These are phyloP conservation scores for Cataglyphis cursor DNA, from an alignment of 2,888 invertebrate species.

Conservation along the genomic window DNA sequence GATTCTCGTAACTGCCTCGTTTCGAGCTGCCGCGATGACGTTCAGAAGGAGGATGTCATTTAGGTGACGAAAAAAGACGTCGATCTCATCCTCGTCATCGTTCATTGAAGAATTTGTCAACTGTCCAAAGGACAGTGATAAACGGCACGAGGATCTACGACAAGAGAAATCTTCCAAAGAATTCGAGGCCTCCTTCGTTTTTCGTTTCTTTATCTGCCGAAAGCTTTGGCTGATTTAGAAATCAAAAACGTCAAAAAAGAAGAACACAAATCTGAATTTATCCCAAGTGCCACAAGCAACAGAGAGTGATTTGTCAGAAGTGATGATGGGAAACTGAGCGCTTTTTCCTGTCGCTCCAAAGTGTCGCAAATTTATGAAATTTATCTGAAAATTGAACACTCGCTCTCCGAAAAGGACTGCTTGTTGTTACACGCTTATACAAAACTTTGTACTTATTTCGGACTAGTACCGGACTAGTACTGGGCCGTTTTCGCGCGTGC, in stretches of 20 bases:
- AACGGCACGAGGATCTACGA: constrained; percentile 7
- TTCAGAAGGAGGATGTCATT: constrained; percentile 37
- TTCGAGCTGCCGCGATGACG: constrained; percentile 45
- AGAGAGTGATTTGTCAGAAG: constrained; percentile 8
- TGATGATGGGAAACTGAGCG: not conserved
- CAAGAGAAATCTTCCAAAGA: constrained; percentile 1
- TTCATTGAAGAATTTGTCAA: constrained; percentile 22
- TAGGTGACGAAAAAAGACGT: constrained; percentile 61
- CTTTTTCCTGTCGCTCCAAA: not conserved
- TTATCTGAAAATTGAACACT: not conserved
- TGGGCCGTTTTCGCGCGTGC: not conserved
- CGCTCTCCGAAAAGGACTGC: not conserved
- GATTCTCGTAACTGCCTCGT: not conserved
- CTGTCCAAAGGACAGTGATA: constrained; percentile 8
- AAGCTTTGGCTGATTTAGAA: not conserved
- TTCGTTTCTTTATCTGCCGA: not conserved
- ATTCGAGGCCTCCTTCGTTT: not conserved
- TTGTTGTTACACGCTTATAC: not conserved
- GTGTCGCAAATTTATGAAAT: not conserved
- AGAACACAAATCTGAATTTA: not conserved
- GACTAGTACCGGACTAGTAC: not conserved
- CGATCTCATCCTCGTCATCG: constrained; percentile 22
- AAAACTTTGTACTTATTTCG: not conserved
- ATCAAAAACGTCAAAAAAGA: not conserved
- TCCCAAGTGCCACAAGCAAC: constrained; percentile 13